Percentiles rank a stretch among this genome's conserved stretches.
Evolutionary conservation across 2,113 vertebrate genomes (phyloP).

Genomic region (Paedocypris sp.): DNA sequence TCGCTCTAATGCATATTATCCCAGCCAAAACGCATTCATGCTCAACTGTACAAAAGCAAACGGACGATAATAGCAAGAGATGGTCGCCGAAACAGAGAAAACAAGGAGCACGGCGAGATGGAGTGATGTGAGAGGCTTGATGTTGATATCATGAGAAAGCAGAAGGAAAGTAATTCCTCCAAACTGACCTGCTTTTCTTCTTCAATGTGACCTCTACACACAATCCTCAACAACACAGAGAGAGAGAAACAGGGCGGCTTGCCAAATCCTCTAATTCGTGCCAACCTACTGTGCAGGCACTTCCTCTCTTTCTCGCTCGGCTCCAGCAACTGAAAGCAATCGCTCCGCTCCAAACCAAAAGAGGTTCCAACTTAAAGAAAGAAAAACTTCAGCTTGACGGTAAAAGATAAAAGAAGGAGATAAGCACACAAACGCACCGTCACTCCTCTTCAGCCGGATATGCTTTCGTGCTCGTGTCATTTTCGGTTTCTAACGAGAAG

Average conservation of each 20-base stretch:
- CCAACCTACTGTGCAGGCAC: conserved; percentile 26
- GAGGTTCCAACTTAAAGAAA: conserved; percentile 20
- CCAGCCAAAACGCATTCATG: conserved; percentile 25
- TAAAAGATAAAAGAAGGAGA: conserved; percentile 18
- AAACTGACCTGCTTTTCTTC: conserved; percentile 69
- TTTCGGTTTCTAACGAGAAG: no score
- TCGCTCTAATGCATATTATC: conserved; percentile 30
- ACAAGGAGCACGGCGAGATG: conserved; percentile 10
- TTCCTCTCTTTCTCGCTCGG: conserved; percentile 16
- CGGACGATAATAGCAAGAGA: conserved; percentile 34
- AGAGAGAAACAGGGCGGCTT: not conserved
- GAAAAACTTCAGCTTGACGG: no score
- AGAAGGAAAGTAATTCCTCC: conserved; percentile 63
- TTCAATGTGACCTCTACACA: conserved; percentile 65
- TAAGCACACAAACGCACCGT: no score
- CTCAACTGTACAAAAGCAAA: conserved; percentile 37
- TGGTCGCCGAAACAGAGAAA: not conserved
- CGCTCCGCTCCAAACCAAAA: conserved; percentile 29
- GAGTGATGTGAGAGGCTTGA: conserved; percentile 44
- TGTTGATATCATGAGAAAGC: conserved; percentile 68
- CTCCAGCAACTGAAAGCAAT: not conserved
- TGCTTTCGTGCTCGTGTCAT: no score
- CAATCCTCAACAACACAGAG: conserved; percentile 53
- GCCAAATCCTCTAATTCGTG: conserved; percentile 25
- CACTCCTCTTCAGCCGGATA: no score